Evolutionary conservation across 2,888 invertebrate species (phyloP), one percentile per base, ranked within the genome.

Genomic region (Leptogaster cylindrica): DNA sequence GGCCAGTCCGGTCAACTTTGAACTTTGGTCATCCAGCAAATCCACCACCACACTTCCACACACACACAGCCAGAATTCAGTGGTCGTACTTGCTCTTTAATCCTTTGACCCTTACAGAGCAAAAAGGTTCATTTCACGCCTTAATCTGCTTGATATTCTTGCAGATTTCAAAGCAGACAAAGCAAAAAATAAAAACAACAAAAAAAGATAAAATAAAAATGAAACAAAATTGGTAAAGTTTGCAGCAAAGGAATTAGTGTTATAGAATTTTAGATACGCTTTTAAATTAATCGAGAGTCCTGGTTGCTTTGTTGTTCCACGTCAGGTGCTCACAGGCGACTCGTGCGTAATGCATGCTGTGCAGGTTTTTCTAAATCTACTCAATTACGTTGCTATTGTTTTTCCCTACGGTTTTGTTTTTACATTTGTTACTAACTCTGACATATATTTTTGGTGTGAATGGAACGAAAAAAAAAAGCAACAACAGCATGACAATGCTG

Each of bases 71-170:
- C 12, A 46, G 31, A 55, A 12, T 20, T 5, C 23, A 39, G 7
- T 18, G 39, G 18, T 52, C 31, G 52, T 28, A 52, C 10, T 33
- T 33, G 52, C 23, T 55, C 23, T 55, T 33, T 55, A 55, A 55
- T 55, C 39, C 55, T 55, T 55, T 55, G 55, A 55, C 55, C 55
- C 55, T 36, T 55, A 12, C 36, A 18, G 23, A n/a, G 36, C 55
- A 14, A 55, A 55, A 55, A 55, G 52, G 39, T 55, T 55, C 55
- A 55, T 55, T 55, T 55, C 55, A 55, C 55, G 55, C 55, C 55
- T 36, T 55, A 55, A 55, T 55, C 55, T 55, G 18, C 36, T 55
- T 55, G 55, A 55, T 36, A 55, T 55, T 55, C 39, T 55, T 55
- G 39, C 39, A 55, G 55, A 55, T 55, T 55, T 36, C 23, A 55